Evolutionary conservation across 2,113 vertebrate genomes (phyloP), one percentile per base, ranked within the genome.

Genomic region (Gallinago jamesoni): DNA sequence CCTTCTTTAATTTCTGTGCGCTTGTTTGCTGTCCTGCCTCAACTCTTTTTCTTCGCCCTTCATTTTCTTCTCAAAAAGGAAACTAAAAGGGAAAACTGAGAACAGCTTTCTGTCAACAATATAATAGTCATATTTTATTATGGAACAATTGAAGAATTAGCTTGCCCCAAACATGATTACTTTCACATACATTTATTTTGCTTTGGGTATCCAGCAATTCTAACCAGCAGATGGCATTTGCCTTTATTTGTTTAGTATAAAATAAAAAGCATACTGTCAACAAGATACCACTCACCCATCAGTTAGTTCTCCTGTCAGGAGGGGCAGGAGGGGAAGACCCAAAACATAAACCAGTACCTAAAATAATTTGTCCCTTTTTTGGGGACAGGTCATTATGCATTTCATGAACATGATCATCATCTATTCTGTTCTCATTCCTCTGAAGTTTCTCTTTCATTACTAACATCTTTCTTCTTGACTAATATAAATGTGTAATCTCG

Each of bases 281-380:
- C 14, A 76, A 68, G 3, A 2, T 63, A 8, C 69, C n/a, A 0
- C 0, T 69, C 50, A 68, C 5, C 5, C 13, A 67, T 43, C 15
- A 87, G 10, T 10, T 31, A 41, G 9, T 27, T 33, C 33, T 68
- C 59, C 74, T 41, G 39, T 39, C 12, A 12, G 9, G 31, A 15
- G 43, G 43, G 15, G 43, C 15, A 17, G 43, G 7, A 17, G 7
- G 43, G 45, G 19, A 47, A 47, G 45, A 47, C 2, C 3, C 6
- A 25, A 77, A 75, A 59, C 1, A 4, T 62, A 53, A 87, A 80
- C 10, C 22, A 68, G 27, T 69, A 37, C 10, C 55, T 30, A 62
- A 84, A 84, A 80, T 17, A 22, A 56, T 25, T 52, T 84, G 5
- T 31, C 2, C 30, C 13, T 73, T 23, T 57, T 52, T 1, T 2